phyloP scores from a whole-genome alignment of 2,113 vertebrate species.

The Chaetura pelagica region DNA sequence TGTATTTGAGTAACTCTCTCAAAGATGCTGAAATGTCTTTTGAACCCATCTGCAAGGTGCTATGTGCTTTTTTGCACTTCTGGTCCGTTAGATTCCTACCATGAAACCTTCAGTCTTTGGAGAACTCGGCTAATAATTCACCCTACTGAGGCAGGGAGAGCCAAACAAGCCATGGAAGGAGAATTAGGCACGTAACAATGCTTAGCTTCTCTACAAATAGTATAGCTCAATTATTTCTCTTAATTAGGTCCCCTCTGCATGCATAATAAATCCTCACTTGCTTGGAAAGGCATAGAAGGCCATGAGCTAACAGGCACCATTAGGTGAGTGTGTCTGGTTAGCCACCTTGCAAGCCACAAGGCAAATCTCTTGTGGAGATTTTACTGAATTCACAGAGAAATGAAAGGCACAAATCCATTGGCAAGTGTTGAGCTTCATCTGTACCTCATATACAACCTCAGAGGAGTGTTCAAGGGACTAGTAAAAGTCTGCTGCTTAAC shows the following conservation, averaged over 20 bases:
- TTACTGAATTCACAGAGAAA: background rate
- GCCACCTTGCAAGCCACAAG: background rate
- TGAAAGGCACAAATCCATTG: background rate
- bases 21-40: background rate
- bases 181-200: background rate
- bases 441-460: background rate
- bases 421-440: rapidly evolving
- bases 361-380: background rate
- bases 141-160: background rate
- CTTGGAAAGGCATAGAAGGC: background rate
- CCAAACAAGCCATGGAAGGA: background rate
- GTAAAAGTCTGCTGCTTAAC: background rate
- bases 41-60: background rate
- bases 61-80: background rate
- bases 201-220: background rate
- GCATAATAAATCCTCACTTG: background rate
- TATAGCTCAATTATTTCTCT: background rate
- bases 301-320: background rate
- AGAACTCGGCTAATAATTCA: background rate
- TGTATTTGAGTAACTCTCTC: background rate
- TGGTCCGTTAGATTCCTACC: background rate
- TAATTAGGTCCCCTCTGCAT: background rate
- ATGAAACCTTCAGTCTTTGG: background rate
- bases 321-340: background rate
- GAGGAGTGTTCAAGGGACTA: background rate